Conservation (phyloP, 2,113 vertebrate genomes). For the Centropus bengalensis region DNA sequence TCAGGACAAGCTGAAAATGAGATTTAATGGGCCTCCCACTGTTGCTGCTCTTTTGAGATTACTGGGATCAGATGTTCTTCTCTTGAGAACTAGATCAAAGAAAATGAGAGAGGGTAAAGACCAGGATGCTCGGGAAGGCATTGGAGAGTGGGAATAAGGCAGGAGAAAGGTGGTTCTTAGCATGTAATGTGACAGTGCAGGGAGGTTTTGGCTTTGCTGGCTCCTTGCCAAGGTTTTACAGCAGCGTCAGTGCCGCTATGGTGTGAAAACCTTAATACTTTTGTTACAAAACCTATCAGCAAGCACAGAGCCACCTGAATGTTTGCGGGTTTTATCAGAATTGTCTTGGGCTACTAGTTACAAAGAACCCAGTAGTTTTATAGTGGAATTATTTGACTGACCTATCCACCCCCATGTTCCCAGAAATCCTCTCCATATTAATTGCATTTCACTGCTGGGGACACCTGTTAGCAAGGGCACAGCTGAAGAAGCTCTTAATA, state of each 20-base stretch:
- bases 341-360: neutral
- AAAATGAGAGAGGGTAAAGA: constrained; percentile 45
- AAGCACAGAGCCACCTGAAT: neutral
- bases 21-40: constrained; percentile 62
- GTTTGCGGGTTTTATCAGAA: neutral
- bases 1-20: constrained; percentile 63
- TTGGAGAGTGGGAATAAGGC: neutral
- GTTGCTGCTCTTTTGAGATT: constrained; percentile 70
- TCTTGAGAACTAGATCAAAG: constrained; percentile 57
- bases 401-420: constrained; percentile 14
- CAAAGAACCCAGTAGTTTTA: constrained; percentile 12
- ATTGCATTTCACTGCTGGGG: constrained; percentile 47
- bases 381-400: constrained; percentile 44
- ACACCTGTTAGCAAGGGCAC: constrained; percentile 55
- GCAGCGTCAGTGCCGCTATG: neutral
- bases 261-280: constrained; percentile 35
- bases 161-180: neutral
- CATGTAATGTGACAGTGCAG: neutral
- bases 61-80: constrained; percentile 67
- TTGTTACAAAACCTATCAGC: constrained; percentile 14
- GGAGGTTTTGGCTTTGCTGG: neutral
- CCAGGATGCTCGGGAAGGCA: neutral
- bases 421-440: constrained; percentile 47
- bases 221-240: constrained; percentile 23
- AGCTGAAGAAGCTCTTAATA: constrained; percentile 27